Percentiles rank a stretch among this genome's conserved stretches.
Evolutionary conservation across 2,113 vertebrate species (phyloP).

Genomic region (Falcunculus frontatus): DNA sequence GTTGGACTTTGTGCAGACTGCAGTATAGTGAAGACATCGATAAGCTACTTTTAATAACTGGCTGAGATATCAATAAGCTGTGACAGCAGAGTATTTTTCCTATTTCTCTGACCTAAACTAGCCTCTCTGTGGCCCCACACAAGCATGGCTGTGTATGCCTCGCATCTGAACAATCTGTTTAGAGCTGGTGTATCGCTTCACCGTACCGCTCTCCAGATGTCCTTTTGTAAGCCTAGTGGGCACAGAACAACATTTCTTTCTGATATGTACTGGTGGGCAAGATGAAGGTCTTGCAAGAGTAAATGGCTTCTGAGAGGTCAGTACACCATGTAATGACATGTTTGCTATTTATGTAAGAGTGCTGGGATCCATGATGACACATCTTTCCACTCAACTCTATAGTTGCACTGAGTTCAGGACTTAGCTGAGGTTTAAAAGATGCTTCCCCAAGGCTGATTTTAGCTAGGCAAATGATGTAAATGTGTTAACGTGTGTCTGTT

Average conservation of each 20-base stretch:
- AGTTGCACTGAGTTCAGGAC: neutral
- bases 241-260: neutral
- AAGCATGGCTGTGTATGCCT: neutral
- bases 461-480: neutral
- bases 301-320: neutral
- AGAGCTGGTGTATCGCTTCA: neutral
- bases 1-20: neutral
- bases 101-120: neutral
- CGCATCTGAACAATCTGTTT: accelerated
- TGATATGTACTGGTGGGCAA: neutral
- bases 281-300: neutral
- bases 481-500: neutral
- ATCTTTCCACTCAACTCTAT: neutral
- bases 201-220: neutral
- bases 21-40: neutral
- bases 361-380: neutral
- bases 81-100: neutral
- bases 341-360: neutral
- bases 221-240: neutral
- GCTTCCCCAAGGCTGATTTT: neutral
- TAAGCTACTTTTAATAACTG: neutral
- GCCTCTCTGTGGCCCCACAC: neutral
- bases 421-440: neutral
- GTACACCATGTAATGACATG: neutral
- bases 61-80: neutral